Base-by-base conservation (phyloP, 1,140 invertebrate genomes). In the Bathynomus jamesi region DNA sequence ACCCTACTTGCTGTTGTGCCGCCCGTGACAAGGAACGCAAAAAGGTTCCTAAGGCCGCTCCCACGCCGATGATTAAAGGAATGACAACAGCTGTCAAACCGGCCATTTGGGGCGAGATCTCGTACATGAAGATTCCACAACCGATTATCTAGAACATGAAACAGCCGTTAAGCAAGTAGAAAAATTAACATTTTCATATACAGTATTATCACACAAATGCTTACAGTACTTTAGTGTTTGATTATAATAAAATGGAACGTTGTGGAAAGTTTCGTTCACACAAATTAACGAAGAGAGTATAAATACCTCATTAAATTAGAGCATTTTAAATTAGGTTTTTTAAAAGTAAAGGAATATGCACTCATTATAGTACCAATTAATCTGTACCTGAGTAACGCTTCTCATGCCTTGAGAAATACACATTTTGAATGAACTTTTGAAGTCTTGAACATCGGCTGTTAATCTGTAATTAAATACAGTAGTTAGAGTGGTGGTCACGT, bases 351-450 rank as follows among this genome's bases (percentile, higher is more conserved):
- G 2, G 21, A 53, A 2, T 17, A 1, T 53, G 40, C 21, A 53
- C 2, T 53, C 40, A 0, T 31, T 31, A n/a, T 7, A 21, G 3
- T 29, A 21, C 0, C 13, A 11, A 17, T 28, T 10, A 3, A 7
- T 2, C 8, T 28, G 68, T 76, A 91, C 89, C 85, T 96, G 94
- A 11, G 93, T 90, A 17, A 86, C 81, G 69, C 91, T 93, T 78
- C 91, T 84, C 46, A 97, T 80, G 2, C 95, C 95, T 81, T 95
- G 93, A 4, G 94, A 92, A 70, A 98, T 88, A 62, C 89, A 90
- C 75, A 91, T 87, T 82, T 98, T 98, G 80, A 98, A 98, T 4
- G 91, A 91, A 78, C 94, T 95, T 84, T 98, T 98, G 80, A 98
- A 98, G 79, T 98, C 95, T 83, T 98, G 95, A 24, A 98, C 90